A percentile compares a stretch with the other conserved stretches of the same genome.
Evolutionary conservation across 1,140 invertebrate genomes (phyloP).

Genomic region (Drosophila asahinai): DNA sequence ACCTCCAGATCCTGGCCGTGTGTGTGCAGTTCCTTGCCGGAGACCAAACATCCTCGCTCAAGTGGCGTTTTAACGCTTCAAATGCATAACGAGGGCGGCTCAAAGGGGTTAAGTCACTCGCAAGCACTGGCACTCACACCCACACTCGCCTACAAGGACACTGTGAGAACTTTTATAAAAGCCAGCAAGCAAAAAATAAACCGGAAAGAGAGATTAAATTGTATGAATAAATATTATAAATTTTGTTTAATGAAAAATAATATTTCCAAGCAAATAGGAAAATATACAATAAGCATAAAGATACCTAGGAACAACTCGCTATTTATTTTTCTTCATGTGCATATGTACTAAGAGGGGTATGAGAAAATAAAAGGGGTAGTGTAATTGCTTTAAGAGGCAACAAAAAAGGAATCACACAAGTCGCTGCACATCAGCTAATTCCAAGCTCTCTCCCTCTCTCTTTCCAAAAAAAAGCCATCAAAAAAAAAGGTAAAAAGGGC

Average conservation of each 20-base stretch:
- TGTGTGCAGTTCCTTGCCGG: conserved; percentile 29
- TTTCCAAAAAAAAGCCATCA: background rate
- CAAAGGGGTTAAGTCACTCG: conserved; percentile 48
- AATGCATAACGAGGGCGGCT: conserved; percentile 62
- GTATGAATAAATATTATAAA: background rate
- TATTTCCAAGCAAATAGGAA: too few species aligned
- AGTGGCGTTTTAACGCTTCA: conserved; percentile 81
- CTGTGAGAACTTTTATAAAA: background rate
- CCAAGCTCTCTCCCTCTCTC: background rate
- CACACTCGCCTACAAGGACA: background rate
- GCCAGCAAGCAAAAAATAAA: background rate
- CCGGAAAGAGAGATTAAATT: background rate
- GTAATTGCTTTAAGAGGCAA: conserved; percentile 58
- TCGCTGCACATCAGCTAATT: conserved; percentile 70
- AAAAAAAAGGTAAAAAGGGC: conserved; percentile 6
- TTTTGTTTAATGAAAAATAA: too few species aligned
- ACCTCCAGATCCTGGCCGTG: background rate
- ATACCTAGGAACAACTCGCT: too few species aligned
- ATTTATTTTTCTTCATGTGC: background rate
- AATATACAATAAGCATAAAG: too few species aligned
- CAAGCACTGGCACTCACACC: conserved; percentile 5
- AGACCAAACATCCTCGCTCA: conserved; percentile 41
- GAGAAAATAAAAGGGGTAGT: conserved; percentile 7
- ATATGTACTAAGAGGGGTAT: background rate
- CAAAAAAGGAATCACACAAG: conserved; percentile 39